Evolutionary conservation across 2,888 invertebrate genomes (phyloP).

Genomic region (Hemistola chrysoprasaria): DNA sequence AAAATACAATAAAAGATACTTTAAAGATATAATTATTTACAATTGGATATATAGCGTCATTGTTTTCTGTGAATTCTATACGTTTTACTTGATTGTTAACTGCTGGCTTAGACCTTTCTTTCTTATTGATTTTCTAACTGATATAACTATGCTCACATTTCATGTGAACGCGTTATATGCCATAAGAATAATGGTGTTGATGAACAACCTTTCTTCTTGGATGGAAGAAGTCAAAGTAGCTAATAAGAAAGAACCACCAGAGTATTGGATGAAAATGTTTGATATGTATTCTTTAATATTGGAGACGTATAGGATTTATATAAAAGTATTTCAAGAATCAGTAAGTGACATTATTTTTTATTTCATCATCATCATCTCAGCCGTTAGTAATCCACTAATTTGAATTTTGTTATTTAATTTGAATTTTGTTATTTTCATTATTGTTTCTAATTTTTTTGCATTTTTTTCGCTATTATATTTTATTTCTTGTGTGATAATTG

Average conservation of each 20-base stretch:
- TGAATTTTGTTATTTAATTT: no score
- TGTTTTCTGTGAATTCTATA: not conserved
- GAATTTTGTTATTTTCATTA: no score
- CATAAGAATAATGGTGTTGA: slow-evolving; percentile 6
- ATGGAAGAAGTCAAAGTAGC: not conserved
- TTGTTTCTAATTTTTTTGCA: no score
- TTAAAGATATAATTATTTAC: not conserved
- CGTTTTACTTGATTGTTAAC: not conserved
- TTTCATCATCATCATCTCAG: no score
- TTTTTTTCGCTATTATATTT: no score
- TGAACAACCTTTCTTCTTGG: slow-evolving; percentile 4
- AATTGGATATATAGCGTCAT: slow-evolving; percentile 4
- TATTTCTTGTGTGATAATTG: no score
- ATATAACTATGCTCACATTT: not conserved
- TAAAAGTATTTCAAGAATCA: slow-evolving; percentile 10
- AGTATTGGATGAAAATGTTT: slow-evolving; percentile 14
- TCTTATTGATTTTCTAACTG: not conserved
- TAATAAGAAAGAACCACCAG: not conserved
- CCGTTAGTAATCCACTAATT: no score
- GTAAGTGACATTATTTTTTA: no score
- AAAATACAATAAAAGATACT: not conserved
- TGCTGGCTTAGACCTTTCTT: not conserved
- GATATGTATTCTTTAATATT: slow-evolving; percentile 7
- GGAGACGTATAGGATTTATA: slow-evolving; percentile 7
- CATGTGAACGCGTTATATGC: slow-evolving; percentile 7